These are phyloP conservation scores for Acanthochromis polyacanthus DNA, from an alignment of 2,113 vertebrate genomes.

Conservation along the genomic window DNA sequence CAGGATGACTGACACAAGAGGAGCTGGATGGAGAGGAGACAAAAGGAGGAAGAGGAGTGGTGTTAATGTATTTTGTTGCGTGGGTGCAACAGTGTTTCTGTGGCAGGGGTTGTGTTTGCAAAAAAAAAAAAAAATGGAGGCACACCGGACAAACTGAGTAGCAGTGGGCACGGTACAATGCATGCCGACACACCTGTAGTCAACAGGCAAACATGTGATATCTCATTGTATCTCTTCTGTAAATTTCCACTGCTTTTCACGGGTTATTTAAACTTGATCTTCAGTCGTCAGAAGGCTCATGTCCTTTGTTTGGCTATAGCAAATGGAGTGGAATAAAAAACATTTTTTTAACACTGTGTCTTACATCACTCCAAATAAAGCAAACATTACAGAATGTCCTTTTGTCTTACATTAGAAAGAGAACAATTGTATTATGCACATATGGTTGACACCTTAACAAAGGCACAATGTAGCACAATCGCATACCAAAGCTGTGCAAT, in stretches of 20 bases:
- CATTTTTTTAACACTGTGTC: neutral
- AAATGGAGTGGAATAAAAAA: neutral
- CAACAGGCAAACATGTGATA: neutral
- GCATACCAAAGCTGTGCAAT: too few species aligned
- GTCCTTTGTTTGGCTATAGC: neutral
- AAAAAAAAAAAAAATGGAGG: neutral
- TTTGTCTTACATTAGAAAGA: too few species aligned
- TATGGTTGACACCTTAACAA: too few species aligned
- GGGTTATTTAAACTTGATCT: too few species aligned
- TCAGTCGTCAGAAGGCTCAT: neutral
- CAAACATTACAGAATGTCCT: neutral
- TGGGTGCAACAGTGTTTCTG: neutral
- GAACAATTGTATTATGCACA: too few species aligned
- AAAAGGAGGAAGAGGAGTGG: slow-evolving; percentile 51
- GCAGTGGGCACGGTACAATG: neutral
- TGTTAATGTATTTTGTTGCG: slow-evolving; percentile 44
- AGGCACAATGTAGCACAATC: too few species aligned
- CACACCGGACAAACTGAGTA: neutral
- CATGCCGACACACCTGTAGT: neutral
- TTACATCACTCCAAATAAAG: neutral
- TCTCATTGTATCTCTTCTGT: neutral
- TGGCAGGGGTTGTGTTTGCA: slow-evolving; percentile 13
- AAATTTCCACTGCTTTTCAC: neutral
- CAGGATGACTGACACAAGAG: slow-evolving; percentile 59
- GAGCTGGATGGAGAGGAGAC: slow-evolving; percentile 54